A percentile compares a stretch with the other conserved stretches of the same genome.
Evolutionary conservation across 2,797 vertebrate genomes (phyloP).

Genomic region (Pteronotus mesoamericanus): DNA sequence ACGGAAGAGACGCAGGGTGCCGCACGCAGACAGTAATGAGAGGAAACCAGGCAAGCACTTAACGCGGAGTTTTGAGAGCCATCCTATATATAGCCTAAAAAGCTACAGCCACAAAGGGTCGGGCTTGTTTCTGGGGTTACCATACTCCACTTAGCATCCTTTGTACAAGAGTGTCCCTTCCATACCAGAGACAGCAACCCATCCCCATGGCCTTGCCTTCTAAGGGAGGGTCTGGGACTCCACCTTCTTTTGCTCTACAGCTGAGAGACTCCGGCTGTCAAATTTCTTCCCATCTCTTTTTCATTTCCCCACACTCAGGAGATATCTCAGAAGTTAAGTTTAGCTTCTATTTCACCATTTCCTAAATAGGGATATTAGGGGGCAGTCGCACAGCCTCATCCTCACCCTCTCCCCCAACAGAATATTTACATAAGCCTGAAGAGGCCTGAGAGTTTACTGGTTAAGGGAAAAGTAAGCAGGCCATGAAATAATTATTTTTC

Average conservation of each 20-base stretch:
- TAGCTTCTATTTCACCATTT: constrained; percentile 69
- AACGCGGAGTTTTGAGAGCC: constrained; percentile 64
- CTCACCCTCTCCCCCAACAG: constrained; percentile 72
- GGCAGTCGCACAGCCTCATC: not conserved
- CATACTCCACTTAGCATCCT: not conserved
- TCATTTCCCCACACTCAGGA: constrained; percentile 49
- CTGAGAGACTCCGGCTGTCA: constrained; percentile 51
- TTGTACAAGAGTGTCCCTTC: not conserved
- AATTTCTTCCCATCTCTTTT: constrained; percentile 36
- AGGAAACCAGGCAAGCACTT: constrained; percentile 50
- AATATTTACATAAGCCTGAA: constrained; percentile 82
- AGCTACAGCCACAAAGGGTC: constrained; percentile 55
- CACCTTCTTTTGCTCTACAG: constrained; percentile 58
- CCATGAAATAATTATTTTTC: constrained; percentile 90
- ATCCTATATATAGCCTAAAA: constrained; percentile 40
- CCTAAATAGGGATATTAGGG: constrained; percentile 76
- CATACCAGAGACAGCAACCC: constrained; percentile 56
- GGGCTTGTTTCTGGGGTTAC: constrained; percentile 56
- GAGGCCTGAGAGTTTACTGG: constrained; percentile 85
- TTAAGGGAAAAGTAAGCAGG: constrained; percentile 87
- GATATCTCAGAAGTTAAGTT: constrained; percentile 54
- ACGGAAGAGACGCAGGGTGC: constrained; percentile 53
- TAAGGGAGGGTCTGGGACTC: constrained; percentile 41
- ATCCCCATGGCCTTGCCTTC: constrained; percentile 58
- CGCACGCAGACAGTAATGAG: constrained; percentile 45